phyloP scores from a whole-genome alignment of 2,888 invertebrate species.

The Plusia festucae region DNA sequence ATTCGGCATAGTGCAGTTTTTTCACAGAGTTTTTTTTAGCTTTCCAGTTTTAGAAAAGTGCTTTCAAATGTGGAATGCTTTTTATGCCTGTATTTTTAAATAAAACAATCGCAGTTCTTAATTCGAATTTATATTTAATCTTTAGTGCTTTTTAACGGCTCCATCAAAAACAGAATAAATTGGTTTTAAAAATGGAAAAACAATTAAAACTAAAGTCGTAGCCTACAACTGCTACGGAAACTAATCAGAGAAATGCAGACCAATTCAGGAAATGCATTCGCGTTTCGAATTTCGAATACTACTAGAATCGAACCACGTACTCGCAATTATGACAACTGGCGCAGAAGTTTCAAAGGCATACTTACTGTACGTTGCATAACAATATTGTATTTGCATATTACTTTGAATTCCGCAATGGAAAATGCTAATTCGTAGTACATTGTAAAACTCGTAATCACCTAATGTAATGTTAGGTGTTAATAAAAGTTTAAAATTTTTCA shows the following conservation, averaged over 20 bases:
- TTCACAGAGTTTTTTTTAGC: conserved; percentile 13
- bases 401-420: conserved; percentile 41
- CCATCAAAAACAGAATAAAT: neutral
- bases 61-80: neutral
- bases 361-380: conserved; percentile 52
- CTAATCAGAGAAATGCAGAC: conserved; percentile 55
- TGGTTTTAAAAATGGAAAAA: neutral
- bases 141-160: too few species aligned
- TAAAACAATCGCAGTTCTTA: neutral
- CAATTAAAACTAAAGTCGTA: conserved; percentile 21
- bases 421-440: conserved; percentile 45
- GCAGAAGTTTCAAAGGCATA: conserved; percentile 54
- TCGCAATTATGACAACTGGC: conserved; percentile 71
- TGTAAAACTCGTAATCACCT: conserved; percentile 15
- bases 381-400: conserved; percentile 42
- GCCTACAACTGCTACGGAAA: conserved; percentile 30
- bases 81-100: neutral
- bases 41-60: neutral
- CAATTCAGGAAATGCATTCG: conserved; percentile 52
- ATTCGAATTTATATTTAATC: neutral
- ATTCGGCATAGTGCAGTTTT: conserved; percentile 21
- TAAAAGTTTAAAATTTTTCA: too few species aligned
- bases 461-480: conserved; percentile 30
- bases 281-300: conserved; percentile 57
- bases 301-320: conserved; percentile 75